Conservation (phyloP, 2,888 invertebrate genomes). For the Melolontha melolontha region DNA sequence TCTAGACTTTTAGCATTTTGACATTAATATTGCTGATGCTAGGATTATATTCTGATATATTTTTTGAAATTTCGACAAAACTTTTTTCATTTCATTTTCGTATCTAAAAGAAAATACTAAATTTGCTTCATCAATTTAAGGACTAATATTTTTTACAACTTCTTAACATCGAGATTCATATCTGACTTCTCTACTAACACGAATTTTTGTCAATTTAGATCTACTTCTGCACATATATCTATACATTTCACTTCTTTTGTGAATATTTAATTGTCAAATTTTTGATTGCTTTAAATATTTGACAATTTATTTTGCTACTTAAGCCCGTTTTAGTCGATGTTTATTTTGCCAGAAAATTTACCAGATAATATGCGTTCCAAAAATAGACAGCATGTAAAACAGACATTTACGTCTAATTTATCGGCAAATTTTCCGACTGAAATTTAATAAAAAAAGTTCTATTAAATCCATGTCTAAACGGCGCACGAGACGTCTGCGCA, state of each 20-base stretch:
- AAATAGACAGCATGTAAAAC: too few relatives aligned
- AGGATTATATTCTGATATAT: slow-evolving; percentile 94
- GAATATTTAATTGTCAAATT: slow-evolving; percentile 87
- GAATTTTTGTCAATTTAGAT: slow-evolving; percentile 79
- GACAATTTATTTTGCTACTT: slow-evolving; percentile 92
- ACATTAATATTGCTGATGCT: slow-evolving; percentile 95
- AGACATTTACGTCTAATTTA: too few relatives aligned
- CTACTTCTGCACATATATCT: slow-evolving; percentile 83
- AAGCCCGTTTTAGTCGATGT: too few relatives aligned
- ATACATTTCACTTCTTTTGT: slow-evolving; percentile 84
- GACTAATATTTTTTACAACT: slow-evolving; percentile 85
- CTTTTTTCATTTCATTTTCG: slow-evolving; percentile 85
- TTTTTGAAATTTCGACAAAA: slow-evolving; percentile 80
- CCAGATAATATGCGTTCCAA: too few relatives aligned
- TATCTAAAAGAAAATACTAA: slow-evolving; percentile 97
- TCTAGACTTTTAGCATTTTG: slow-evolving; percentile 93
- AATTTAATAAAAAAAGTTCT: too few relatives aligned
- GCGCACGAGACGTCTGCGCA: too few relatives aligned
- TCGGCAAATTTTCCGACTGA: too few relatives aligned
- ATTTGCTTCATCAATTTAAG: slow-evolving; percentile 99
- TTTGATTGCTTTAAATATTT: slow-evolving; percentile 77
- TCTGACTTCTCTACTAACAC: slow-evolving; percentile 88
- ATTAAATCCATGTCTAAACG: too few relatives aligned
- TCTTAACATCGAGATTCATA: slow-evolving; percentile 81
- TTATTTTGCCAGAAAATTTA: too few relatives aligned